Percentiles rank a stretch among this genome's conserved stretches.
Evolutionary conservation across 2,113 vertebrate species (phyloP).

Genomic region (Pseudopodoces humilis): DNA sequence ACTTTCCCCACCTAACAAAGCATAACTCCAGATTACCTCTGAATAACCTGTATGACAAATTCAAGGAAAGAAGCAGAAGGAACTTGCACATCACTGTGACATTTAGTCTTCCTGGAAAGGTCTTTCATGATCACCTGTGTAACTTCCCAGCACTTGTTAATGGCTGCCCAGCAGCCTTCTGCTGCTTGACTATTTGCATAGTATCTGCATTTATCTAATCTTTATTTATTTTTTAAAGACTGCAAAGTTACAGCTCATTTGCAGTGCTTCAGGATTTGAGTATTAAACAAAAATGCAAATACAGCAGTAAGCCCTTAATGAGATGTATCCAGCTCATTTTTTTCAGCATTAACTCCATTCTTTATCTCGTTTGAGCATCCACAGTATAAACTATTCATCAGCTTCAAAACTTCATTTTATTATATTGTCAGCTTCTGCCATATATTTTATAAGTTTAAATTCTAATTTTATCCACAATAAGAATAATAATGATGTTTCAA

Average conservation of each 20-base stretch:
- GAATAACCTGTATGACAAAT: constrained; percentile 38
- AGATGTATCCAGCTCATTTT: constrained; percentile 68
- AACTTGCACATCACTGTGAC: constrained; percentile 38
- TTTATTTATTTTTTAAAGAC: constrained; percentile 69
- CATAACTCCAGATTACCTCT: constrained; percentile 36
- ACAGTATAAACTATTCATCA: not conserved
- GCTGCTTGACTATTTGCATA: constrained; percentile 57
- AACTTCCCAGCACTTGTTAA: constrained; percentile 37
- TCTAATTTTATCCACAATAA: constrained; percentile 10
- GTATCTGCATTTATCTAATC: constrained; percentile 65
- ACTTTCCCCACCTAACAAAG: constrained; percentile 53
- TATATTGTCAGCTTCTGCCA: not conserved
- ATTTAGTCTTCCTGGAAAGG: constrained; percentile 25
- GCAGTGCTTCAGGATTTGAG: constrained; percentile 62
- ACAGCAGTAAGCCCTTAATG: constrained; percentile 68
- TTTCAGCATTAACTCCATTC: constrained; percentile 66
- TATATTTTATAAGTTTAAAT: constrained; percentile 34
- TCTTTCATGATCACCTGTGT: constrained; percentile 37
- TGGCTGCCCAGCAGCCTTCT: constrained; percentile 46
- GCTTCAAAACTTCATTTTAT: constrained; percentile 59
- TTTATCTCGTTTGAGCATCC: constrained; percentile 42
- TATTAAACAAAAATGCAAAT: constrained; percentile 74
- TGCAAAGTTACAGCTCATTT: constrained; percentile 73
- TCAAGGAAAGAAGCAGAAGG: constrained; percentile 29
- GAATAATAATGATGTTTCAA: not conserved